These are phyloP conservation scores for Rhynchophorus ferrugineus DNA, from an alignment of 1,140 invertebrate species.

Conservation along the genomic window DNA sequence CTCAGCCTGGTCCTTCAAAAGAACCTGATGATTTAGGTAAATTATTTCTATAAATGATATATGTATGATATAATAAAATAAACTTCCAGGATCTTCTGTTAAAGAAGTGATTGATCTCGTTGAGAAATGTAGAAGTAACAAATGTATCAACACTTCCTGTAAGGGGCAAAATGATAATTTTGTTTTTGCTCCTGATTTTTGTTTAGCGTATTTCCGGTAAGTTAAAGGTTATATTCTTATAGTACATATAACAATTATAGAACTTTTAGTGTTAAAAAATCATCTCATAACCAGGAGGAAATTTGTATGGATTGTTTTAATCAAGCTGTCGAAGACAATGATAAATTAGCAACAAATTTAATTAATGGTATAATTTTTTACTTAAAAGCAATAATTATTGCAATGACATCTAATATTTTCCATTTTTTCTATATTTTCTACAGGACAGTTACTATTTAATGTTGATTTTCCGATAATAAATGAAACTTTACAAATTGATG, in stretches of 20 bases:
- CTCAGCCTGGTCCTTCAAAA: background rate
- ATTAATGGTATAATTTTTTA: constrained; percentile 25
- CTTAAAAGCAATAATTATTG: background rate
- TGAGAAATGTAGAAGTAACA: constrained; percentile 32
- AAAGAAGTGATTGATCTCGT: constrained; percentile 35
- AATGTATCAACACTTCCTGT: constrained; percentile 50
- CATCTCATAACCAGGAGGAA: constrained; percentile 42
- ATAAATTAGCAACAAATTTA: constrained; percentile 38
- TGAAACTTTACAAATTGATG: constrained; percentile 48
- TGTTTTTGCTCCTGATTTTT: constrained; percentile 44
- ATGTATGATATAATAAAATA: no score
- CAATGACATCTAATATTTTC: background rate
- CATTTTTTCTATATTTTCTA: background rate
- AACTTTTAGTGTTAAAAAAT: constrained; percentile 39
- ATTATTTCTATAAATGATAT: no score
- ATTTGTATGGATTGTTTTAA: constrained; percentile 46
- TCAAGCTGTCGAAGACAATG: constrained; percentile 34
- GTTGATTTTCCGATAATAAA: constrained; percentile 44
- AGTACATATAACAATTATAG: constrained; percentile 1
- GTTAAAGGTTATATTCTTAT: background rate
- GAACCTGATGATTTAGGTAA: background rate
- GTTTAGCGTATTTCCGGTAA: constrained; percentile 43
- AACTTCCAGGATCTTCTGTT: constrained; percentile 8
- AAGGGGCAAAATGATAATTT: constrained; percentile 40
- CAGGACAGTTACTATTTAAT: constrained; percentile 40